Base-by-base conservation (phyloP, 1,140 invertebrate species). In the Drosophila mayri region DNA sequence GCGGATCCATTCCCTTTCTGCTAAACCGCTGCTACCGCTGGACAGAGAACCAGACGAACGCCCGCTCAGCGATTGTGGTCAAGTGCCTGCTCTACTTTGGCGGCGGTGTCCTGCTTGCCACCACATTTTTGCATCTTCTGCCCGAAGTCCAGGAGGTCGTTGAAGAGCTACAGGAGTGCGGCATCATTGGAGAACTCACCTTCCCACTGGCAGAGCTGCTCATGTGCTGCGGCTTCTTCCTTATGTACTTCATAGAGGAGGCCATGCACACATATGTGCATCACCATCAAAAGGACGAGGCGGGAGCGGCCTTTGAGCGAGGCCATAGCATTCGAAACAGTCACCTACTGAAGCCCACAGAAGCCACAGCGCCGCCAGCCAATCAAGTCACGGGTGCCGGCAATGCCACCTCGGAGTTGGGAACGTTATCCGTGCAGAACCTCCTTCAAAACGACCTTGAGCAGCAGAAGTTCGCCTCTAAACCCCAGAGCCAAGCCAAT, bases 91-190 rank as follows among this genome's bases (percentile, higher is more conserved):
- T 98, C 30, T 97, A 97, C 74, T 97, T 98, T 78, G 98, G 98
- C 3, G 98, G 97, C 4, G 98, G 98, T 1, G 97, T 99, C 3
- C 94, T 99, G 14, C 94, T 99, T 63, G 96, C 96, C 46, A 99
- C 98, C 1, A 98, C 97, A 1, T 97, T 99, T 79, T 93, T 98
- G 50, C 98, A 99, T 92, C 93, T 99, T 58, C 93, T 99, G 37
- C 98, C 98, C 1, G 98, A 99, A 93, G 96, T 98, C 0, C 94
- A 95, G 61, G 96, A 97, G 86, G 94, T 94, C 20, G 94, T 96
- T 16, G 92, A 95, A 37, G 78, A 93, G 35, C 90, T 96, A 25
- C 93, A 95, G 80, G 93, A 93, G 90, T 87, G 93, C 11, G 93
- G 91, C 0, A 47, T 86, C 12, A 91, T 96, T 40, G 90, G 93